A percentile compares a stretch with the other conserved stretches of the same genome.
phyloP scores from a whole-genome alignment of 30 jellyfish, hydroid and myxozoan species.

The Sanderia malayensis region DNA sequence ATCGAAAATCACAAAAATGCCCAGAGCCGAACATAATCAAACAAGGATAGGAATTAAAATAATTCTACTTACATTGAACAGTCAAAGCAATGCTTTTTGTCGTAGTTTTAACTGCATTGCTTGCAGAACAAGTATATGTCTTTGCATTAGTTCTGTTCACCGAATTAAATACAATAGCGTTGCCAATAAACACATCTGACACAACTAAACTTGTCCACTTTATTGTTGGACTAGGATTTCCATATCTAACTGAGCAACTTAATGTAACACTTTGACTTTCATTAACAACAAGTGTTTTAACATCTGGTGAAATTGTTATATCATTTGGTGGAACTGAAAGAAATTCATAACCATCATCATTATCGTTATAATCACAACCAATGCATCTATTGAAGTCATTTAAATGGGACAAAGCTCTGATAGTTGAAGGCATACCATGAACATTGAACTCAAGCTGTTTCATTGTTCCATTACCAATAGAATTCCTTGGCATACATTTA shows the following conservation, averaged over 20 bases:
- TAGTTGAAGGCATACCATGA: slow-evolving; percentile 10
- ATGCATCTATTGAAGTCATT: too few relatives aligned
- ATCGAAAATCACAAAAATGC: too few relatives aligned
- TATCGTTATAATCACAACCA: background rate
- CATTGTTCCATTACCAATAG: slow-evolving; percentile 18
- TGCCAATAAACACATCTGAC: background rate
- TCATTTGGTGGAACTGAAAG: slow-evolving; percentile 30
- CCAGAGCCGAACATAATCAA: too few relatives aligned
- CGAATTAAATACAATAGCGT: background rate
- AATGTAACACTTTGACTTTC: slow-evolving; percentile 23
- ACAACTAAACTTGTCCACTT: slow-evolving; percentile 1
- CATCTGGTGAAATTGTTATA: background rate
- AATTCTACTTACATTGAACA: slow-evolving; percentile 10
- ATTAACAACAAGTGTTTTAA: slow-evolving; percentile 9
- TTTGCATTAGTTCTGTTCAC: slow-evolving; percentile 5
- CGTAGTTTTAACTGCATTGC: background rate
- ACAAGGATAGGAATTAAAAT: too few relatives aligned
- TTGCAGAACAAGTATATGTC: slow-evolving; percentile 6
- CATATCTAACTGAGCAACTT: slow-evolving; percentile 13
- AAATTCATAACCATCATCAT: background rate
- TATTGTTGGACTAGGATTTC: slow-evolving; percentile 37
- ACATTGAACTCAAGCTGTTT: background rate
- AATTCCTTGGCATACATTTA: slow-evolving; percentile 11
- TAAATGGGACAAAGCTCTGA: too few relatives aligned
- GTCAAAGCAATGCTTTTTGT: background rate